Percentiles rank a stretch among this genome's conserved stretches.
These are phyloP conservation scores for Sebastes ruberrimus DNA, from an alignment of 2,797 vertebrate genomes.

Conservation along the genomic window DNA sequence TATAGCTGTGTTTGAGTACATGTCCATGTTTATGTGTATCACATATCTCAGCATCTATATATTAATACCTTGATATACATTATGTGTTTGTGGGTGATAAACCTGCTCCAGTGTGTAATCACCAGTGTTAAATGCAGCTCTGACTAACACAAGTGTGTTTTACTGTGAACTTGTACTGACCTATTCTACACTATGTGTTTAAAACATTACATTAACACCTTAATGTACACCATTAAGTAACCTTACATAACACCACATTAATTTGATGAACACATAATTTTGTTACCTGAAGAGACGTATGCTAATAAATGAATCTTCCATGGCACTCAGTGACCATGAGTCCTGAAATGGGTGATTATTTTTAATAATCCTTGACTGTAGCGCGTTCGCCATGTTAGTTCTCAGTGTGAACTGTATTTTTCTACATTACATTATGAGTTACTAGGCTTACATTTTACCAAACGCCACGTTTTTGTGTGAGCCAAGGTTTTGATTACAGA, in stretches of 20 bases:
- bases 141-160: neutral
- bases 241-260: slow-evolving; percentile 4
- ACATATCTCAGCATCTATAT: neutral
- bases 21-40: neutral
- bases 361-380: slow-evolving; percentile 14
- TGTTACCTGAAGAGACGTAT: neutral
- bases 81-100: slow-evolving; percentile 12
- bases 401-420: slow-evolving; percentile 19
- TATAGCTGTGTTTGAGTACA: neutral
- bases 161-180: neutral
- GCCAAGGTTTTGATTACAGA: slow-evolving; percentile 59
- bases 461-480: slow-evolving; percentile 30
- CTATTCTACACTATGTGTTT: neutral
- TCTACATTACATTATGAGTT: slow-evolving; percentile 15
- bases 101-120: slow-evolving; percentile 19
- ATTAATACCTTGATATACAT: neutral
- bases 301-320: neutral
- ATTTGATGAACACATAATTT: neutral
- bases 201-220: too few relatives aligned
- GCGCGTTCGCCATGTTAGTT: slow-evolving; percentile 4
- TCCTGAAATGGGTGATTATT: slow-evolving; percentile 16
- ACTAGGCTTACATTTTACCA: slow-evolving; percentile 5
- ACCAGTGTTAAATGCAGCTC: slow-evolving; percentile 23
- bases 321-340: neutral
- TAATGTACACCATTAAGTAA: too few relatives aligned